Percentiles rank a stretch among this genome's conserved stretches.
These are phyloP conservation scores for Phania funesta DNA, from an alignment of 2,888 invertebrate species.

Conservation along the genomic window DNA sequence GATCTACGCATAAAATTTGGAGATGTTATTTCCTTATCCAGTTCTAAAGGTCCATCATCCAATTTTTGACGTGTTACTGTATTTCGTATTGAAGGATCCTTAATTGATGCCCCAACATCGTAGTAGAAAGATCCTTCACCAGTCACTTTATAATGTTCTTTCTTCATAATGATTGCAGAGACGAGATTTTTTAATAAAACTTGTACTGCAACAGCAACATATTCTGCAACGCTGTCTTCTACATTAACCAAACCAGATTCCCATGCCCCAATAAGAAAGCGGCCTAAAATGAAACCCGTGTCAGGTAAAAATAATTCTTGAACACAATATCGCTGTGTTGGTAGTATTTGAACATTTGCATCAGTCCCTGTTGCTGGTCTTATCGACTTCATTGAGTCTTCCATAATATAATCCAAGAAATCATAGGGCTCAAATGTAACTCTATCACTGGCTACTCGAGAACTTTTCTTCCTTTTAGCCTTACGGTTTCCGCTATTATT, in stretches of 20 bases:
- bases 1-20: slow-evolving; percentile 86
- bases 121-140: slow-evolving; percentile 88
- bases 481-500: slow-evolving; percentile 72
- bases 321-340: slow-evolving; percentile 82
- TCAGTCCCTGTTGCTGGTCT: slow-evolving; percentile 75
- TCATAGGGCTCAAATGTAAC: slow-evolving; percentile 84
- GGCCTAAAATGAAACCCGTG: slow-evolving; percentile 89
- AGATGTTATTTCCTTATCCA: slow-evolving; percentile 84
- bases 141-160: slow-evolving; percentile 88
- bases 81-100: slow-evolving; percentile 91
- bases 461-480: slow-evolving; percentile 81
- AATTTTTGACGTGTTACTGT: slow-evolving; percentile 85
- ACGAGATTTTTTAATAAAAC: slow-evolving; percentile 91
- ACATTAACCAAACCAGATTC: slow-evolving; percentile 92
- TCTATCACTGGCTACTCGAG: slow-evolving; percentile 82
- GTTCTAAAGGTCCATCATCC: slow-evolving; percentile 82
- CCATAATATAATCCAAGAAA: slow-evolving; percentile 83
- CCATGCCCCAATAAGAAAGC: slow-evolving; percentile 93
- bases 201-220: slow-evolving; percentile 90
- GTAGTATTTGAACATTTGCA: slow-evolving; percentile 74
- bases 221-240: slow-evolving; percentile 90
- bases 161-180: slow-evolving; percentile 87
- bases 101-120: slow-evolving; percentile 88
- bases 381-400: slow-evolving; percentile 77
- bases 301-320: slow-evolving; percentile 92